A percentile compares a stretch with the other conserved stretches of the same genome.
phyloP scores from a whole-genome alignment of 2,888 invertebrate species.

The Dynastes hyllus region DNA sequence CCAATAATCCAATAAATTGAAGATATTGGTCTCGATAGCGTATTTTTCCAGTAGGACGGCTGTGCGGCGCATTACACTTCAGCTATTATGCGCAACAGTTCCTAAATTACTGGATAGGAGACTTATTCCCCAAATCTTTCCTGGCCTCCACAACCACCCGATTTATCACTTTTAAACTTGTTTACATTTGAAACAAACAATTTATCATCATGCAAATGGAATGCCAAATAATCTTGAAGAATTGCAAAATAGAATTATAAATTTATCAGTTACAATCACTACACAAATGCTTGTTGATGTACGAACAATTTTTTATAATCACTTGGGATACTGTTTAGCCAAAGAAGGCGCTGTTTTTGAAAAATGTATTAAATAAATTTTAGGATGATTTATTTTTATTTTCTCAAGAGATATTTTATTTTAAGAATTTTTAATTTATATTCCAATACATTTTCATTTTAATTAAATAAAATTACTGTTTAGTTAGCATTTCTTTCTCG shows the following conservation, averaged over 20 bases:
- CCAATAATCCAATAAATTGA: too few relatives aligned
- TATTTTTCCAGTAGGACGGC: too few relatives aligned
- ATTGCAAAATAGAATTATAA: constrained; percentile 9
- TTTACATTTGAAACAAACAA: not conserved
- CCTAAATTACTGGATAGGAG: too few relatives aligned
- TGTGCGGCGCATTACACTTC: too few relatives aligned
- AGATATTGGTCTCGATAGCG: too few relatives aligned
- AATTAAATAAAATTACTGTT: not conserved
- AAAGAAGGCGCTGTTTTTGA: not conserved
- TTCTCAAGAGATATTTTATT: not conserved
- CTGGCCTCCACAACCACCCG: constrained; percentile 8
- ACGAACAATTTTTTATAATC: constrained; percentile 1
- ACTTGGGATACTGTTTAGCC: not conserved
- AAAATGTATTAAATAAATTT: not conserved
- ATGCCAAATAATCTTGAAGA: not conserved
- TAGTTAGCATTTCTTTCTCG: not conserved
- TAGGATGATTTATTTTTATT: too few relatives aligned
- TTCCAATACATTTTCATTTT: not conserved
- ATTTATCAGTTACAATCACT: not conserved
- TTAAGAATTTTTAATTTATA: not conserved
- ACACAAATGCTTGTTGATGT: constrained; percentile 7
- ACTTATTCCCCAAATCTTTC: not conserved
- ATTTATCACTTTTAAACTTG: not conserved
- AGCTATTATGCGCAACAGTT: too few relatives aligned
- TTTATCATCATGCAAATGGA: not conserved